Evolutionary conservation across 2,797 vertebrate species (phyloP), one percentile per base, ranked within the genome.

Genomic region (Peromyscus eremicus): DNA sequence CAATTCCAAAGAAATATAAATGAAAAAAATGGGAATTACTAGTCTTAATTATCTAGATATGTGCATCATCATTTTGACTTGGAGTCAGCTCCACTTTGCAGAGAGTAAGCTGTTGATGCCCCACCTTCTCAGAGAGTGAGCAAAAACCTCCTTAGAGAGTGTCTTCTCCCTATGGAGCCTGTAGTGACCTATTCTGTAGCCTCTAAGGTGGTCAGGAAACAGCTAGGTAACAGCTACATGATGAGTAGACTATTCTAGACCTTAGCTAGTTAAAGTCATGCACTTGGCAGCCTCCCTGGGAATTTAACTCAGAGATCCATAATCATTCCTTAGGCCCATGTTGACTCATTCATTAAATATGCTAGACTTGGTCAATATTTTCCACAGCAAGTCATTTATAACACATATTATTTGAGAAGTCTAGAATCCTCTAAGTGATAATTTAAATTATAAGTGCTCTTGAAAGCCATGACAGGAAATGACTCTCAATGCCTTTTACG

Each of bases 401-500:
- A 76, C 62, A n/a, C 19, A 5, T 23, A 81, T 95, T 92, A 83
- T 95, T 92, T 92, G 88, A 60, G 62, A 93, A 96, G 97, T 91
- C 17, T 62, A 92, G 49, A 95, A 92, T 13, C 6, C 43, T 94
- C 40, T 75, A 37, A 92, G 37, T 96, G 55, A 62, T 92, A 55
- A 92, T 97, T 95, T 84, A 97, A 84, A 91, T 91, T 89, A n/a
- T 89, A 92, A 97, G 87, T 91, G 57, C 37, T 94, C 85, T 97
- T 94, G 89, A 97, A 95, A 97, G 52, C 32, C 57, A 57, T 95
- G 87, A 76, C 95, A 96, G 64, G 87, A 97, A 97, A 95, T 95
- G 89, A 93, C 71, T 94, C 43, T 71, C 62, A 68, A 84, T 91
- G 83, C 34, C 95, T 55, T 82, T 95, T 57, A 94, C 46, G 49